Evolutionary conservation across 1,140 invertebrate species (phyloP), one percentile per base, ranked within the genome.

Genomic region (Schlechtendalia chinensis): DNA sequence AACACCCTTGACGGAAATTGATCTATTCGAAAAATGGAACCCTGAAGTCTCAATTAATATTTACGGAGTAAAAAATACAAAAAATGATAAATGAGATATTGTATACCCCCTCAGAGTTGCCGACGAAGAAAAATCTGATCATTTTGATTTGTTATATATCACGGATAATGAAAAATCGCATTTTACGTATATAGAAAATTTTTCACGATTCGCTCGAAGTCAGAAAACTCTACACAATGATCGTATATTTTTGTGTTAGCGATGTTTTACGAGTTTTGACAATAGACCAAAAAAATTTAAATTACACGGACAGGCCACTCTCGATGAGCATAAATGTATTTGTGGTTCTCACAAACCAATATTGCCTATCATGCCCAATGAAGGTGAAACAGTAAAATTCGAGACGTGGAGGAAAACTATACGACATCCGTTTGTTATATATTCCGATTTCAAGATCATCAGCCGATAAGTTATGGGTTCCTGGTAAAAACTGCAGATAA

Each of bases 381-480:
- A 80, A 80, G 27, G 56, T 1, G 12, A 5, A 1, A 29, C 6
- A 0, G 2, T 5, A 5, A 3, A 80, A 22, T 80, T 80, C 47
- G 16, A 22, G 0, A 47, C 1, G 1, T 63, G 45, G 32, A 11
- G 24, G 22, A 39, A 47, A 12, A 5, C 17, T 24, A 0, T 19
- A 16, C 0, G 29, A 8, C n/a, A 61, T 19, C 75, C 75, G 0
- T 47, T 47, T 19, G 75, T 63, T 2, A 63, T 80, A 0, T 80
- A 80, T 17, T 39, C 75, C 0, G 75, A 80, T 24, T 80, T 77
- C 19, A 47, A 17, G 59, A 32, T 5, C 74, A 77, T 32, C 17
- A 29, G 0, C 74, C 54, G 3, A 53, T 32, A 27, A 58, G 53
- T n/a, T 77, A 53, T 19, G 24, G 74, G 1, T 32, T 58, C 4